Conservation (phyloP, 2,797 vertebrate species). For the Gadopsis marmoratus region DNA sequence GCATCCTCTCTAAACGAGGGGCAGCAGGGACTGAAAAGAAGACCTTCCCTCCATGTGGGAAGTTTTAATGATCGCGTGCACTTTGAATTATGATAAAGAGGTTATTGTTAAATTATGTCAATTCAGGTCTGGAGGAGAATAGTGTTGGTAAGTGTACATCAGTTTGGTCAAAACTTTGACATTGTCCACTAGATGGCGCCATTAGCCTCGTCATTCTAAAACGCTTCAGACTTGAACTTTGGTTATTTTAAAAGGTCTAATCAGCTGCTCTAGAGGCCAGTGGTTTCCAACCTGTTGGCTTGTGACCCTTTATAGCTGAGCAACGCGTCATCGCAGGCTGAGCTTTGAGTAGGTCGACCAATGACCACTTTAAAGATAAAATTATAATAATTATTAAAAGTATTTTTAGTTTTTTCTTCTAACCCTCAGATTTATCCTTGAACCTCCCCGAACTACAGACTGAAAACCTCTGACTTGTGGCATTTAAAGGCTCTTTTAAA, state of each 20-base stretch:
- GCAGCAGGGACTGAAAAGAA: too few species aligned
- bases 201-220: neutral
- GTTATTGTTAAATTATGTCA: neutral
- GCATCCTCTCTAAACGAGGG: too few species aligned
- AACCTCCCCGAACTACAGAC: too few species aligned
- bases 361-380: neutral
- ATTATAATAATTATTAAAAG: too few species aligned
- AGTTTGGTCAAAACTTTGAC: neutral
- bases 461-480: too few species aligned
- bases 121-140: neutral
- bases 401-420: too few species aligned
- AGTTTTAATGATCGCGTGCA: neutral
- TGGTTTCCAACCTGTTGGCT: neutral
- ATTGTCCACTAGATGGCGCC: constrained; percentile 19
- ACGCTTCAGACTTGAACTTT: neutral
- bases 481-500: too few species aligned
- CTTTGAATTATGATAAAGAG: neutral
- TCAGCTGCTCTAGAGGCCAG: neutral
- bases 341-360: too few species aligned
- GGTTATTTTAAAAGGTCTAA: neutral
- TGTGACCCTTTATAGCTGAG: too few species aligned
- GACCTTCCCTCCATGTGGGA: neutral
- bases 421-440: too few species aligned
- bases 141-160: neutral
- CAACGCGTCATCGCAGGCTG: too few species aligned